Evolutionary conservation across 2,888 invertebrate genomes (phyloP).

Genomic region (Cryptocheilus praepositus): DNA sequence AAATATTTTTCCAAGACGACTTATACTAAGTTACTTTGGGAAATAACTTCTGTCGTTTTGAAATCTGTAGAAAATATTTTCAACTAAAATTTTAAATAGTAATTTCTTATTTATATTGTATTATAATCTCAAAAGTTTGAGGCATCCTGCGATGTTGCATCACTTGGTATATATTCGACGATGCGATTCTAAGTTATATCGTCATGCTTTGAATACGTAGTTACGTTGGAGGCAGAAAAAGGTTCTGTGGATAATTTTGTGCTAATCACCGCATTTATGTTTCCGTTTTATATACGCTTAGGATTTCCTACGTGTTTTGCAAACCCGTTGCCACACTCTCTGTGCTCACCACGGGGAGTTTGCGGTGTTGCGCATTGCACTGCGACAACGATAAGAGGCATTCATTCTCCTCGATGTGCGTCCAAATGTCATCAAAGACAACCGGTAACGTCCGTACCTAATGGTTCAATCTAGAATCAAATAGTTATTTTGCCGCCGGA

Average conservation of each 20-base stretch:
- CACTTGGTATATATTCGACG: no score
- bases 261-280: background rate
- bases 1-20: background rate
- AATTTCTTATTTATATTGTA: no score
- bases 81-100: no score
- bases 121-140: no score
- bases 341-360: conserved; percentile 72
- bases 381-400: conserved; percentile 61
- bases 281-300: conserved; percentile 33
- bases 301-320: conserved; percentile 75
- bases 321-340: conserved; percentile 68
- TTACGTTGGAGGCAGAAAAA: no score
- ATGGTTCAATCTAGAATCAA: no score
- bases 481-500: background rate
- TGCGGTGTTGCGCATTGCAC: conserved; percentile 71
- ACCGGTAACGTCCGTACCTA: conserved; percentile 58
- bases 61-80: no score
- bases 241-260: no score
- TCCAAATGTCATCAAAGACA: conserved; percentile 67
- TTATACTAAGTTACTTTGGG: background rate
- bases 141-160: no score
- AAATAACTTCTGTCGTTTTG: background rate
- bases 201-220: no score
- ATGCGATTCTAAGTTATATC: no score
- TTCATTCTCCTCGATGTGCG: conserved; percentile 71